Conservation (phyloP, 1,140 invertebrate species). For the Dufourea novaeangliae region DNA sequence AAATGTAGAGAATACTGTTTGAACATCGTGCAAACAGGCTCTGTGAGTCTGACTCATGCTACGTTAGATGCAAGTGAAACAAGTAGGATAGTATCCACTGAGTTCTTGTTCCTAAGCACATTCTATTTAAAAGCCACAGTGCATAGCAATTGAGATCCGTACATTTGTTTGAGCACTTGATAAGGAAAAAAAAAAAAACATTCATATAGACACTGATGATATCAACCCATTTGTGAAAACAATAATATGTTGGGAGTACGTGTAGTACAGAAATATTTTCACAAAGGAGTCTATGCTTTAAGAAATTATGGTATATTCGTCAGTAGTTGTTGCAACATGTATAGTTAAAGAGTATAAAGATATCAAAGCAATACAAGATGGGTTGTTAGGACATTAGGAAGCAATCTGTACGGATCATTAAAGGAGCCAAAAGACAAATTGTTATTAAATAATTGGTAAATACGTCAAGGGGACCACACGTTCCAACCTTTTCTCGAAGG, state of each 20-base stretch:
- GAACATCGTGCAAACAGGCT: slow-evolving; percentile 75
- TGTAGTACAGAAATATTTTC: slow-evolving; percentile 27
- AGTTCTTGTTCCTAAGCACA: slow-evolving; percentile 63
- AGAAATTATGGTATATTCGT: slow-evolving; percentile 50
- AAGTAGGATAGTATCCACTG: slow-evolving; percentile 40
- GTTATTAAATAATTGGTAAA: slow-evolving; percentile 77
- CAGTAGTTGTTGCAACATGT: slow-evolving; percentile 59
- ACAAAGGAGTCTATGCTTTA: slow-evolving; percentile 45
- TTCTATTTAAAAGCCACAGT: slow-evolving; percentile 68
- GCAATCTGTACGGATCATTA: slow-evolving; percentile 76
- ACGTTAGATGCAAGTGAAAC: slow-evolving; percentile 69
- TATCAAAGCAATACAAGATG: slow-evolving; percentile 70
- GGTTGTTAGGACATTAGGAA: slow-evolving; percentile 78
- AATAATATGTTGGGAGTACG: not conserved
- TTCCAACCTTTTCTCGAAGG: slow-evolving; percentile 81
- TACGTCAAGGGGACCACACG: slow-evolving; percentile 79
- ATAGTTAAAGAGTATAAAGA: slow-evolving; percentile 67
- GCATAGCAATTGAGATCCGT: slow-evolving; percentile 66
- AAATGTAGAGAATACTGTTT: slow-evolving; percentile 29
- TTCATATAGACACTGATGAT: slow-evolving; percentile 43
- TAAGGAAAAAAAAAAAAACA: slow-evolving; percentile 48
- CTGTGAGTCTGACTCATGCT: slow-evolving; percentile 74
- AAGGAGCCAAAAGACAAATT: slow-evolving; percentile 78
- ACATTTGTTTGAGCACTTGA: slow-evolving; percentile 51
- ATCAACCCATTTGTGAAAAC: slow-evolving; percentile 50